A percentile compares a stretch with the other conserved stretches of the same genome.
Conservation (phyloP, 1,140 invertebrate genomes). For the Hestina assimilis region DNA sequence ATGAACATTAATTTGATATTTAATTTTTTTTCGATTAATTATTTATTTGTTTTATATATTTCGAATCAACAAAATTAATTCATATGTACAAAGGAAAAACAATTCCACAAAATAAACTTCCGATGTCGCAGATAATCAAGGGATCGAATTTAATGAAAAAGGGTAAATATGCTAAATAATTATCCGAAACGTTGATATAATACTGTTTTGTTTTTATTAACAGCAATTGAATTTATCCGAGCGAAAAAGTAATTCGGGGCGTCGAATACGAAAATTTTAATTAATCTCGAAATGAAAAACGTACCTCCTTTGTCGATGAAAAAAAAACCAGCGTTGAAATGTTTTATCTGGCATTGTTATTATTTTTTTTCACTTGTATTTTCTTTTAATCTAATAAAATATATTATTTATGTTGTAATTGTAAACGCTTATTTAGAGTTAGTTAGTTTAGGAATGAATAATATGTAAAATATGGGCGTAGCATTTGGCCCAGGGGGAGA, state of each 20-base stretch:
- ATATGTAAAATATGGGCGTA: no score
- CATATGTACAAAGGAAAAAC: neutral
- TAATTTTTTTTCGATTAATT: no score
- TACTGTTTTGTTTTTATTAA: constrained; percentile 27
- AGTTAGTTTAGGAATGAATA: no score
- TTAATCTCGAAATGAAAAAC: constrained; percentile 43
- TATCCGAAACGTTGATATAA: constrained; percentile 16
- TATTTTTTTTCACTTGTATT: no score
- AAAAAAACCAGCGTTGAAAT: constrained; percentile 7
- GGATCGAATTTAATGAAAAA: constrained; percentile 4
- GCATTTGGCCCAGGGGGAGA: no score
- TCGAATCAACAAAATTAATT: neutral
- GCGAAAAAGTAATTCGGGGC: constrained; percentile 29
- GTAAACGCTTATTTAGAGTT: no score
- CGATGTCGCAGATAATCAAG: constrained; percentile 1
- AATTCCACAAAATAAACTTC: neutral
- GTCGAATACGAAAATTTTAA: constrained; percentile 44
- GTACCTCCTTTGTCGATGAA: constrained; percentile 26
- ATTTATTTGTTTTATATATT: no score
- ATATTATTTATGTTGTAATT: no score
- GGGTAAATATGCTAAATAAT: neutral
- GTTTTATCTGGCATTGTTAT: no score
- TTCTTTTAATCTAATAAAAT: no score
- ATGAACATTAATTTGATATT: no score
- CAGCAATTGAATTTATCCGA: constrained; percentile 42